Percentiles rank a stretch among this genome's conserved stretches.
These are phyloP conservation scores for Pecten maximus DNA, from an alignment of 2,888 invertebrate genomes.

Conservation along the genomic window DNA sequence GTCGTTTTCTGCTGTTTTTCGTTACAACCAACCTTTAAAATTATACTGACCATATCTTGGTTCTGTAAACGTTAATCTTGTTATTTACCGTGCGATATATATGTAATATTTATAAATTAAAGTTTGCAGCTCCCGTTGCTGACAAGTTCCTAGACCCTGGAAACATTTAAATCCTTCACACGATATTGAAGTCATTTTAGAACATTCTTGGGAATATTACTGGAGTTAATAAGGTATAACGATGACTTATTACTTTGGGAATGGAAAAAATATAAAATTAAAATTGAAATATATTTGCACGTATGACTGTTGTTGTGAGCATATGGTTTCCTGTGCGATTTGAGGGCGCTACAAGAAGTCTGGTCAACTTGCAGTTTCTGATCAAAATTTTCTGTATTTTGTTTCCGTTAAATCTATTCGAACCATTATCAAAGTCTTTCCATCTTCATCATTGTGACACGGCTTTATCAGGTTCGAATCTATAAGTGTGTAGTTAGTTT, in stretches of 20 bases:
- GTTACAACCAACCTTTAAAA: no score
- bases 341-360: background rate
- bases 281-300: conserved; percentile 24
- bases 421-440: background rate
- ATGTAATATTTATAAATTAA: background rate
- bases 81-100: no score
- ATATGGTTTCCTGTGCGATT: background rate
- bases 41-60: no score
- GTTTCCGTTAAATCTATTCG: background rate
- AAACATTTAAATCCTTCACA: conserved; percentile 15
- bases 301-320: background rate
- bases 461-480: background rate
- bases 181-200: background rate
- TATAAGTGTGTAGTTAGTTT: background rate
- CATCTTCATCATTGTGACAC: background rate
- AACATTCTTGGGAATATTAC: background rate
- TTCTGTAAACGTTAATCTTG: no score
- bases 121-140: background rate
- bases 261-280: conserved; percentile 15
- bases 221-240: background rate
- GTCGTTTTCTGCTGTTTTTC: no score
- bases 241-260: background rate
- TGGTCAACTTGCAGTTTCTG: background rate
- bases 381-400: background rate
- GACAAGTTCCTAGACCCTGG: background rate